Conservation (phyloP, 2,888 invertebrate genomes). For the Eupithecia abbreviata region DNA sequence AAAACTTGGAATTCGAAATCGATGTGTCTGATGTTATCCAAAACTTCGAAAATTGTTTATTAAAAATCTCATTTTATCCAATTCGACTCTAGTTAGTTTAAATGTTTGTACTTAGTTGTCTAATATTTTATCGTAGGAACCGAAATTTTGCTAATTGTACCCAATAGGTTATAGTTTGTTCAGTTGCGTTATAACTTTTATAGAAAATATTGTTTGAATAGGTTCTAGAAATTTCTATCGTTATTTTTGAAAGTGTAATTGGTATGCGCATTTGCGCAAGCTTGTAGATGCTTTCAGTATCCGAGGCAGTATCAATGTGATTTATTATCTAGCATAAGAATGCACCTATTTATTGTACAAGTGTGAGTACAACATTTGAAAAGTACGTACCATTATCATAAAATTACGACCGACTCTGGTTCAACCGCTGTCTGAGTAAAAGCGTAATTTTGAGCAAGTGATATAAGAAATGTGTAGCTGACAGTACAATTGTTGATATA, state of each 20-base stretch:
- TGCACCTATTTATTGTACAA: background rate
- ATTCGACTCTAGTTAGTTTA: background rate
- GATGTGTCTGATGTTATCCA: background rate
- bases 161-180: background rate
- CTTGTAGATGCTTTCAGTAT: background rate
- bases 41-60: background rate
- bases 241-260: background rate
- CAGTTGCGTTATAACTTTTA: background rate
- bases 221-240: background rate
- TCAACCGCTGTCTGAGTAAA: background rate
- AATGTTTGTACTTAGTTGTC: background rate
- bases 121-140: background rate
- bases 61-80: background rate
- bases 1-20: background rate
- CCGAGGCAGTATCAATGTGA: constrained; percentile 9
- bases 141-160: background rate
- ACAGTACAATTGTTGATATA: background rate
- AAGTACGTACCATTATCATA: background rate
- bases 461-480: background rate
- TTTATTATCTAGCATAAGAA: constrained; percentile 3
- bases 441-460: background rate
- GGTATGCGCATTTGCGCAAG: background rate
- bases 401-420: background rate
- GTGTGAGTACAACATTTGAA: background rate
- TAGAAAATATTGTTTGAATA: background rate